These are phyloP conservation scores for Fistularia tabacaria DNA, from an alignment of 2,797 vertebrate species.

Conservation along the genomic window DNA sequence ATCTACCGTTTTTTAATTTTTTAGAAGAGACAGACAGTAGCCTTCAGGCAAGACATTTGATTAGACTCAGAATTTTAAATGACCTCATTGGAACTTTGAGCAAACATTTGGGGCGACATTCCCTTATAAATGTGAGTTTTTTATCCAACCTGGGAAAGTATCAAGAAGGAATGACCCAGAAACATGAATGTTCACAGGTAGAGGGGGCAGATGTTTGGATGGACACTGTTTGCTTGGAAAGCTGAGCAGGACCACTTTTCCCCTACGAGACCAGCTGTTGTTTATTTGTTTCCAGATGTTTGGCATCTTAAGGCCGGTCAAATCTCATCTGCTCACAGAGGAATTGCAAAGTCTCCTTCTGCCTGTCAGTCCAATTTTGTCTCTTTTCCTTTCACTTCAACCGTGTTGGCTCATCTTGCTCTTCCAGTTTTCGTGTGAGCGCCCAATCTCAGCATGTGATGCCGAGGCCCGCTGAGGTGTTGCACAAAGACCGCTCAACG, in stretches of 20 bases:
- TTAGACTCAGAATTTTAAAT: no score
- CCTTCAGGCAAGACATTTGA: no score
- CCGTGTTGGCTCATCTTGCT: no score
- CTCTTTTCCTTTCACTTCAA: no score
- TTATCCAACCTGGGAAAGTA: slow-evolving; percentile 1
- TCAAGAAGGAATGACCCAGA: slow-evolving; percentile 12
- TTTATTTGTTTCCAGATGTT: slow-evolving; percentile 44
- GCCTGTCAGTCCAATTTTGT: background rate
- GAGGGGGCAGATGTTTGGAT: slow-evolving; percentile 25
- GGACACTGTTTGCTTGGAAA: slow-evolving; percentile 31
- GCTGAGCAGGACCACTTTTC: background rate
- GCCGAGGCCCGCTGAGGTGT: slow-evolving; percentile 37
- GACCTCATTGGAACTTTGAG: no score
- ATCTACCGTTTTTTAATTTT: no score
- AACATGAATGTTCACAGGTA: slow-evolving; percentile 4
- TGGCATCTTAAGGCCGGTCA: slow-evolving; percentile 8
- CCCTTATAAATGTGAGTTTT: no score
- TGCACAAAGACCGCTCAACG: slow-evolving; percentile 43
- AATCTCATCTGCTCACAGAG: background rate
- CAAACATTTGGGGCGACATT: no score
- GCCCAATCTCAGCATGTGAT: slow-evolving; percentile 12
- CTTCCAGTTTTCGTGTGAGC: no score
- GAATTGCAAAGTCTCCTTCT: background rate
- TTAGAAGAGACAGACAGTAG: no score
- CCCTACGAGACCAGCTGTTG: slow-evolving; percentile 30